phyloP scores from a whole-genome alignment of 2,888 invertebrate species.

The Glaucopsyche alexis region DNA sequence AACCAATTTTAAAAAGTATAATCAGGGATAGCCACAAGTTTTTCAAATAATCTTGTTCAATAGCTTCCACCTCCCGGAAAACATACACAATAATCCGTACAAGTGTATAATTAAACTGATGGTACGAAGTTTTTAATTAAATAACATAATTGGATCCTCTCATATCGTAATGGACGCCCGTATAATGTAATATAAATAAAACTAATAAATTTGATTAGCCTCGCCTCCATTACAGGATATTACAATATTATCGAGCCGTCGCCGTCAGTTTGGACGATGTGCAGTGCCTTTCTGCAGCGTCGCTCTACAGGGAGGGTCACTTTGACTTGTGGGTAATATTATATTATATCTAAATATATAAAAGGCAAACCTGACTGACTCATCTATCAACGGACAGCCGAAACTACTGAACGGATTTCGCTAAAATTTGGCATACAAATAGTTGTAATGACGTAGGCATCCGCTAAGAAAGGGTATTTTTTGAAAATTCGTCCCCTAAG shows the following conservation, averaged over 20 bases:
- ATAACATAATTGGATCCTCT: slow-evolving; percentile 23
- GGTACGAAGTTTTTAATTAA: slow-evolving; percentile 18
- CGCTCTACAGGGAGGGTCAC: slow-evolving; percentile 38
- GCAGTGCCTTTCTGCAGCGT: slow-evolving; percentile 67
- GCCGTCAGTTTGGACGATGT: slow-evolving; percentile 64
- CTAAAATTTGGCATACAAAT: too few relatives aligned
- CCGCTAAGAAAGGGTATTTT: too few relatives aligned
- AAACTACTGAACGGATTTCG: too few relatives aligned
- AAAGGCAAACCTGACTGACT: too few relatives aligned
- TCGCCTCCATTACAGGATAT: slow-evolving; percentile 47
- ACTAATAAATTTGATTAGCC: slow-evolving; percentile 40
- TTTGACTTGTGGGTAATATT: too few relatives aligned
- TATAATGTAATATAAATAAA: slow-evolving; percentile 35
- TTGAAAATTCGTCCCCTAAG: too few relatives aligned
- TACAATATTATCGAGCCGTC: slow-evolving; percentile 42
- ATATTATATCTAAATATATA: too few relatives aligned
- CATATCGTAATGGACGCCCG: slow-evolving; percentile 24
- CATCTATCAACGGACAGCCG: too few relatives aligned
- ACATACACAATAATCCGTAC: neutral
- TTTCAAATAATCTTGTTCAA: too few relatives aligned
- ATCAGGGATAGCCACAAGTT: too few relatives aligned
- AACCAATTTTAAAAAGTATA: too few relatives aligned
- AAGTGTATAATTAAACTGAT: slow-evolving; percentile 9
- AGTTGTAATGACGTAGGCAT: too few relatives aligned
- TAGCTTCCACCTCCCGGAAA: neutral